Percentiles rank a stretch among this genome's conserved stretches.
Conservation (phyloP, 2,888 invertebrate genomes). For the Metallyticus violacea region DNA sequence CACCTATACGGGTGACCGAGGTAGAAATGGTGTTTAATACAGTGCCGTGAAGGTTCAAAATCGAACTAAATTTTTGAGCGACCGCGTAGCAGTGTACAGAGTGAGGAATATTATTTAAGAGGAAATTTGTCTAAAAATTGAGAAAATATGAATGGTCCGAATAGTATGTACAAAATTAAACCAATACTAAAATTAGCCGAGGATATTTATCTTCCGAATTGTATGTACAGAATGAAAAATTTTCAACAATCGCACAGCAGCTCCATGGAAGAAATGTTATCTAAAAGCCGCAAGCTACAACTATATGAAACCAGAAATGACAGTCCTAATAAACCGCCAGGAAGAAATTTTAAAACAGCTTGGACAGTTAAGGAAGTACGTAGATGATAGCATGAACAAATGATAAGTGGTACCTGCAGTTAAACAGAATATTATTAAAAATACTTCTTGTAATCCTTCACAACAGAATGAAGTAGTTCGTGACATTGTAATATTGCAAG, state of each 20-base stretch:
- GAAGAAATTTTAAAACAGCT: constrained; percentile 70
- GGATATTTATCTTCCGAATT: constrained; percentile 54
- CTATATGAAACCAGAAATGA: constrained; percentile 61
- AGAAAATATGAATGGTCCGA: constrained; percentile 34
- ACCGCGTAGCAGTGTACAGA: background rate
- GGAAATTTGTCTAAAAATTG: background rate
- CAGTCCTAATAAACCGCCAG: constrained; percentile 63
- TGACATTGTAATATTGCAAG: constrained; percentile 63
- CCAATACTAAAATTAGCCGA: constrained; percentile 56
- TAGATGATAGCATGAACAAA: constrained; percentile 59
- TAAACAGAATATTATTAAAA: background rate
- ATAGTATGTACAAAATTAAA: constrained; percentile 62
- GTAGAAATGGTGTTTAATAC: background rate
- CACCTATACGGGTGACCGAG: too few relatives aligned
- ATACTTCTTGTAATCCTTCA: background rate
- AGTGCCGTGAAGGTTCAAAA: background rate
- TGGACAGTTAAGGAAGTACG: constrained; percentile 67
- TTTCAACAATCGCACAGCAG: constrained; percentile 45
- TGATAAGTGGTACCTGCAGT: constrained; percentile 36
- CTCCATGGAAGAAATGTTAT: background rate
- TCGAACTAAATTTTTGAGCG: background rate
- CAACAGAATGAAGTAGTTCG: constrained; percentile 44
- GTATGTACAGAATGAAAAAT: constrained; percentile 69
- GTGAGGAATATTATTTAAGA: background rate
- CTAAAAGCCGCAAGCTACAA: constrained; percentile 40